Percentiles rank a stretch among this genome's conserved stretches.
phyloP scores from a whole-genome alignment of 2,797 vertebrate genomes.

The Esox masquinongy region DNA sequence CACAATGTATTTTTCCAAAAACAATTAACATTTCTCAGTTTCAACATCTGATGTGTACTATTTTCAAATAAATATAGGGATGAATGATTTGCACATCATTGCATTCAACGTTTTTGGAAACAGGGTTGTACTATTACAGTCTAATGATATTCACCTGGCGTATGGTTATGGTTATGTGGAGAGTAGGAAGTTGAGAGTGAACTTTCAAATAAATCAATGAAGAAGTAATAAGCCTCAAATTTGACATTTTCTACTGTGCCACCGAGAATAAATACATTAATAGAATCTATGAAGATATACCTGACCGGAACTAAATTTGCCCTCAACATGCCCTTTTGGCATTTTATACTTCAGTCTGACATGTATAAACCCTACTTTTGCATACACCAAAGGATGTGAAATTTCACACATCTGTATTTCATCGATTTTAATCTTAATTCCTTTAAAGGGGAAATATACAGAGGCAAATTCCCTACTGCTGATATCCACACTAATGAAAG shows the following conservation, averaged over 20 bases:
- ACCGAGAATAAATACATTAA: constrained; percentile 12
- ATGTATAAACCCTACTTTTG: constrained; percentile 21
- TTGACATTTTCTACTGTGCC: constrained; percentile 25
- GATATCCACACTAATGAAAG: constrained; percentile 55
- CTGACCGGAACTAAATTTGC: constrained; percentile 4
- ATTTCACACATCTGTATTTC: constrained; percentile 24
- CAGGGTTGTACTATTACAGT: background rate
- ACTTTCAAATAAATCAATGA: constrained; percentile 35
- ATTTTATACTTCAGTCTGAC: constrained; percentile 33
- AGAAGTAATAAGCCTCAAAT: constrained; percentile 23
- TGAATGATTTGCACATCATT: too few species aligned
- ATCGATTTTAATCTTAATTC: constrained; percentile 32
- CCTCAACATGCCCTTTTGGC: constrained; percentile 2
- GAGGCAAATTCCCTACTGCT: constrained; percentile 29
- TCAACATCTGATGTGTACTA: too few species aligned
- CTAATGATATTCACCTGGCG: background rate
- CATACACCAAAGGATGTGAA: constrained; percentile 33
- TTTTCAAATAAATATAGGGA: too few species aligned
- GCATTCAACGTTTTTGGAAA: too few species aligned
- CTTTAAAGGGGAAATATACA: constrained; percentile 46
- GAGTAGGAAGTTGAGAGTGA: constrained; percentile 18
- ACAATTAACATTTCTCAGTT: too few species aligned
- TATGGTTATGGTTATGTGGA: background rate
- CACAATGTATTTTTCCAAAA: too few species aligned
- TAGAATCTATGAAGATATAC: background rate